A percentile compares a stretch with the other conserved stretches of the same genome.
Evolutionary conservation across 1,140 invertebrate genomes (phyloP).

Genomic region (Potamilus streckersoni): DNA sequence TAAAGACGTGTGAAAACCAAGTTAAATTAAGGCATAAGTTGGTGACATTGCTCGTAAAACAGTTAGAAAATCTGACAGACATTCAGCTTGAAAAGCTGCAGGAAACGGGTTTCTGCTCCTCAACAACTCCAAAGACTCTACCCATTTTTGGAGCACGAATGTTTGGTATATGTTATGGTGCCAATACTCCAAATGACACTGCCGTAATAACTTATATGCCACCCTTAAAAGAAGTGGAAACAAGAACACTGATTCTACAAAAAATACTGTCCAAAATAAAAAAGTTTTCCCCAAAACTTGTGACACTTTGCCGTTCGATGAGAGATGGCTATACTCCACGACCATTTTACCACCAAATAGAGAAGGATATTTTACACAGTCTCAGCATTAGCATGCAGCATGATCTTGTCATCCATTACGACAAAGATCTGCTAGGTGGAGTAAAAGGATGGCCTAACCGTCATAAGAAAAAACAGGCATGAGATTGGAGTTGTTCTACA

Average conservation of each 20-base stretch:
- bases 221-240: conserved; percentile 12
- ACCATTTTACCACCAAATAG: conserved; percentile 41
- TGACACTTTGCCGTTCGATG: conserved; percentile 51
- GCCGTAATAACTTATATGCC: conserved; percentile 27
- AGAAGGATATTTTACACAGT: conserved; percentile 36
- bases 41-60: conserved; percentile 8
- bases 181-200: conserved; percentile 32
- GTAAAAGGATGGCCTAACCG: conserved; percentile 46
- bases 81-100: conserved; percentile 28
- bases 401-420: conserved; percentile 33
- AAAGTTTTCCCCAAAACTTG: conserved; percentile 18
- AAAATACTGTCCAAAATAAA: conserved; percentile 22
- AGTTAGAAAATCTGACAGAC: conserved; percentile 7
- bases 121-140: conserved; percentile 32
- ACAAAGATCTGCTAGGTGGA: conserved; percentile 51
- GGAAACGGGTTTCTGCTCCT: conserved; percentile 42
- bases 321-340: conserved; percentile 57
- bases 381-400: conserved; percentile 23
- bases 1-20: conserved; percentile 2
- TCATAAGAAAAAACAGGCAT: conserved; percentile 8
- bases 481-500: too few relatives aligned
- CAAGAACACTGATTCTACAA: conserved; percentile 21
- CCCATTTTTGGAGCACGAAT: conserved; percentile 2
- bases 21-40: not conserved
- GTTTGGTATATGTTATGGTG: conserved; percentile 40